Conservation (phyloP, 1,140 invertebrate species). For the Drosophila funebris region DNA sequence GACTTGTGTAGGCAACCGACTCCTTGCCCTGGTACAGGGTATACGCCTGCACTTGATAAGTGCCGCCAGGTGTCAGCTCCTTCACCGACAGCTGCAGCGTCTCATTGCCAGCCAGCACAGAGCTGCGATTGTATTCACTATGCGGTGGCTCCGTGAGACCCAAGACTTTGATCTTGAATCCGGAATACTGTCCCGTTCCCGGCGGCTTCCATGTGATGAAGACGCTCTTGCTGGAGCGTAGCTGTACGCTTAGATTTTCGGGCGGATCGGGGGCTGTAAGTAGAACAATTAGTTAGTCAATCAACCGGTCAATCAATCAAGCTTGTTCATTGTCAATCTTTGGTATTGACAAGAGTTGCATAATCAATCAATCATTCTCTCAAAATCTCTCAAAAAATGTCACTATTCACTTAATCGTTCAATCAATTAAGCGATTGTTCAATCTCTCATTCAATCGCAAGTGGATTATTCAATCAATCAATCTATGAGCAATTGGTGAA, state of each 20-base stretch:
- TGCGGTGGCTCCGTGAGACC: constrained; percentile 86
- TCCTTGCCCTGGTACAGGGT: constrained; percentile 95
- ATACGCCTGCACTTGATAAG: constrained; percentile 95
- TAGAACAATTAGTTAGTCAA: not conserved
- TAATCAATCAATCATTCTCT: not conserved
- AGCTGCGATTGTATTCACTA: constrained; percentile 85
- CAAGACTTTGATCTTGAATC: constrained; percentile 90
- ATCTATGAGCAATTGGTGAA: no score
- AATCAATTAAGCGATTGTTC: not conserved
- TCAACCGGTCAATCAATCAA: not conserved
- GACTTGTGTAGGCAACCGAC: constrained; percentile 93
- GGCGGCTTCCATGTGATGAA: constrained; percentile 93
- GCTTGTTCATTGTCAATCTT: not conserved
- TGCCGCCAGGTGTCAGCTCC: constrained; percentile 93
- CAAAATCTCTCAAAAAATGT: no score
- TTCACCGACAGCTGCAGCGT: constrained; percentile 89
- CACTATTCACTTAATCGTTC: no score
- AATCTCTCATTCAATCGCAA: not conserved
- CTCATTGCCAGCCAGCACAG: constrained; percentile 88
- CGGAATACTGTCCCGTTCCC: constrained; percentile 89
- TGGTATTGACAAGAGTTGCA: not conserved
- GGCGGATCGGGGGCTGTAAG: constrained; percentile 93
- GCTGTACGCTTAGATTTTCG: constrained; percentile 91
- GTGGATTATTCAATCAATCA: not conserved
- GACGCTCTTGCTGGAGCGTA: constrained; percentile 91